These are phyloP conservation scores for Poeciliopsis presidionis DNA, from an alignment of 2,797 vertebrate genomes.

Conservation along the genomic window DNA sequence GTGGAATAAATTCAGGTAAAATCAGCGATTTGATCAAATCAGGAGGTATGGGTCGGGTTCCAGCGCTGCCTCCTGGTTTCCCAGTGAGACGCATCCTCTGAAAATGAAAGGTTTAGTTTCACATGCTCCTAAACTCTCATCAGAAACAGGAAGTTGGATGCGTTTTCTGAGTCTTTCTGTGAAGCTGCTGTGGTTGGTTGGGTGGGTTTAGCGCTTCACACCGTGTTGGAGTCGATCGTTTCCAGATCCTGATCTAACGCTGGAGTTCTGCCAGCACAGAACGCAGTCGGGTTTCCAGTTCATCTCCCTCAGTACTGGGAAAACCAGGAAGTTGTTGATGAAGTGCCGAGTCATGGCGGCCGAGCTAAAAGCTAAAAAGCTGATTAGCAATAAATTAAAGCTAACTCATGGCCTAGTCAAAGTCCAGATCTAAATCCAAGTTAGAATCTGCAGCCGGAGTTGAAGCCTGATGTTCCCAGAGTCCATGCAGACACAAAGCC, in stretches of 20 bases:
- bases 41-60: too few species aligned
- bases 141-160: conserved; percentile 41
- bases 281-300: conserved; percentile 61
- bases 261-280: conserved; percentile 63
- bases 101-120: conserved; percentile 64
- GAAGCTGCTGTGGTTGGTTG: conserved; percentile 24
- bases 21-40: too few species aligned
- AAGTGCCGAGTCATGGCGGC: conserved; percentile 61
- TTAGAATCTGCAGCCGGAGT: neutral
- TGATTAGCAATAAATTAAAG: neutral
- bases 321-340: conserved; percentile 67
- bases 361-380: neutral
- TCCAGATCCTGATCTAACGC: conserved; percentile 64
- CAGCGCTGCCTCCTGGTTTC: conserved; percentile 1
- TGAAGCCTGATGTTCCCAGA: neutral
- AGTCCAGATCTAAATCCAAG: neutral
- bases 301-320: conserved; percentile 60
- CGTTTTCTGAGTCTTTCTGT: conserved; percentile 35
- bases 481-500: neutral
- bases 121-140: conserved; percentile 68
- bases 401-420: neutral
- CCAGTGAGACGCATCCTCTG: conserved; percentile 47
- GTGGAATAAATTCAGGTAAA: too few species aligned
- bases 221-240: conserved; percentile 52
- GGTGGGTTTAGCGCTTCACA: neutral